A percentile compares a stretch with the other conserved stretches of the same genome.
Evolutionary conservation across 2,888 invertebrate genomes (phyloP).

Genomic region (Zaprionus obscuricornis): DNA sequence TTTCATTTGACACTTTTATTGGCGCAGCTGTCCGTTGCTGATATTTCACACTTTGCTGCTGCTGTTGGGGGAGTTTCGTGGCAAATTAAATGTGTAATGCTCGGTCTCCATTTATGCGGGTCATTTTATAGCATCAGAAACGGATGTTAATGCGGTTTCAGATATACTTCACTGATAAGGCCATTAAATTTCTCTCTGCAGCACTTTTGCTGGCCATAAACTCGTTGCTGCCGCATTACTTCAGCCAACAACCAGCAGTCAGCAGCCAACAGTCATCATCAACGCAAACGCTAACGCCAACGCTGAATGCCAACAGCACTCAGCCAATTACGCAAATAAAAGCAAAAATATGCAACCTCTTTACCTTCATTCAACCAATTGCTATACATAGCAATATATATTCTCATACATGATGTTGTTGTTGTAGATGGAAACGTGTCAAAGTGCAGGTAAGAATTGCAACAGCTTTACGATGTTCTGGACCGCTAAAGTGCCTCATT

Average conservation of each 20-base stretch:
- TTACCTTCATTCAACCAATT: constrained; percentile 5
- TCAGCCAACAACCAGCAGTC: constrained; percentile 30
- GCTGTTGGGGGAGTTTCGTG: not conserved
- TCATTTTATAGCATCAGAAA: constrained; percentile 74
- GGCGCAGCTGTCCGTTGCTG: constrained; percentile 57
- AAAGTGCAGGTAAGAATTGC: constrained; percentile 74
- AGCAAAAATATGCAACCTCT: constrained; percentile 12
- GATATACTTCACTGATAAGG: constrained; percentile 61
- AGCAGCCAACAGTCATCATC: not conserved
- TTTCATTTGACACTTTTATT: constrained; percentile 77
- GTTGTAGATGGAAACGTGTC: constrained; percentile 66
- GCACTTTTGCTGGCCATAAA: constrained; percentile 60
- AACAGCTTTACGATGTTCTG: constrained; percentile 21
- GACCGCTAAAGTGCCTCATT: constrained; percentile 63
- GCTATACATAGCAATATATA: no score
- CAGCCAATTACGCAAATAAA: constrained; percentile 74
- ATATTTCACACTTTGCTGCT: constrained; percentile 63
- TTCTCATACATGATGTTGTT: no score
- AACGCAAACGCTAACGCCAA: constrained; percentile 13
- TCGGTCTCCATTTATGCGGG: constrained; percentile 63
- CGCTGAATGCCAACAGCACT: no score
- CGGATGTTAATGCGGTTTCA: constrained; percentile 44
- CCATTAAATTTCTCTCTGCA: constrained; percentile 62
- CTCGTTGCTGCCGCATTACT: constrained; percentile 53
- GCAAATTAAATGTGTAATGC: constrained; percentile 61